phyloP scores from a whole-genome alignment of 2,113 vertebrate genomes.

The Actenoides hombroni region DNA sequence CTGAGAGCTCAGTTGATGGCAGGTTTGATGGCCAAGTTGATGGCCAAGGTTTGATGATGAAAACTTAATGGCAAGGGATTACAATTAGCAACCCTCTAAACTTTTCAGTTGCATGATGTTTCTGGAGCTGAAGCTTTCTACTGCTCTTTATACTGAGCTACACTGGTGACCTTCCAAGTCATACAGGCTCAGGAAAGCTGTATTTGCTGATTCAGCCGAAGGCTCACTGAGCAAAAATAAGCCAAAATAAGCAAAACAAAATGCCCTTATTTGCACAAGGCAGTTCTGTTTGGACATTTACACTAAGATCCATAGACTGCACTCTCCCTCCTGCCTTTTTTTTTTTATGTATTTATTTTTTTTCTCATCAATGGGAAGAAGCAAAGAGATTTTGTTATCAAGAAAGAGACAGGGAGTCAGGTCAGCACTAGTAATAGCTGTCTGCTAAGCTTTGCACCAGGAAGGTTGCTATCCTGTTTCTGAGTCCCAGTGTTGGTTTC shows the following conservation, averaged over 20 bases:
- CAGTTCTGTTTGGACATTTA: neutral
- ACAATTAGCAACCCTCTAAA: neutral
- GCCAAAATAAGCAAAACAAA: neutral
- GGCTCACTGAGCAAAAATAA: neutral
- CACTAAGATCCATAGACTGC: neutral
- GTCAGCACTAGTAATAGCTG: neutral
- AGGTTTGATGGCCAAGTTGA: neutral
- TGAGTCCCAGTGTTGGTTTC: neutral
- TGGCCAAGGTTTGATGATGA: neutral
- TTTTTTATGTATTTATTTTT: neutral
- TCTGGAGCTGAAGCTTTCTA: neutral
- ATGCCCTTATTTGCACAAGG: neutral
- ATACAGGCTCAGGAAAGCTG: neutral
- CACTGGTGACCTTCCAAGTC: neutral
- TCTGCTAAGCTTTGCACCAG: neutral
- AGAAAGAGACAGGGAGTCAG: neutral
- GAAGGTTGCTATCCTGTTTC: neutral
- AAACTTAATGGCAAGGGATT: neutral
- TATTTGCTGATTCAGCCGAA: neutral
- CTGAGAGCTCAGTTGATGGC: accelerated
- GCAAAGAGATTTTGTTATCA: neutral
- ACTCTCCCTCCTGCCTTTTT: accelerated
- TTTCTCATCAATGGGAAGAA: neutral
- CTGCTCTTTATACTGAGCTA: neutral
- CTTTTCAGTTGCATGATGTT: neutral